These are phyloP conservation scores for Pangasianodon gigas DNA, from an alignment of 2,113 vertebrate species.

Conservation along the genomic window DNA sequence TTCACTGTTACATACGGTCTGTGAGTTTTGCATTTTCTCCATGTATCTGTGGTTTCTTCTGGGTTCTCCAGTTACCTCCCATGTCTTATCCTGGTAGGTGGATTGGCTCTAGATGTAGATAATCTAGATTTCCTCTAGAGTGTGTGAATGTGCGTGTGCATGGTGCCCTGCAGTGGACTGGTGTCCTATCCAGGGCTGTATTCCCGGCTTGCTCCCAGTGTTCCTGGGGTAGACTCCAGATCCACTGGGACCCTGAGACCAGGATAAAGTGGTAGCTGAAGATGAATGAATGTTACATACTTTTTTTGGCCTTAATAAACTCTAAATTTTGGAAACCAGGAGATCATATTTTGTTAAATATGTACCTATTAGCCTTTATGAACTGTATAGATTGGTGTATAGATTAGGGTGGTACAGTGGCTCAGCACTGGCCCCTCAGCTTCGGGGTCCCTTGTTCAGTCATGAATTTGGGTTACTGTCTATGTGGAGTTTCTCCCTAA, in stretches of 20 bases:
- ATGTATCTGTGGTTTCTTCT: background rate
- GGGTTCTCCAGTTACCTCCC: background rate
- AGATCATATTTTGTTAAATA: background rate
- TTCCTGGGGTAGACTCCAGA: background rate
- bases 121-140: background rate
- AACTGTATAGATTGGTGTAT: background rate
- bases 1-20: background rate
- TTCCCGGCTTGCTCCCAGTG: background rate
- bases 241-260: background rate
- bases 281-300: background rate
- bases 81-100: background rate
- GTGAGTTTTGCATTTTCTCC: background rate
- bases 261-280: background rate
- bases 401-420: background rate
- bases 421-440: background rate
- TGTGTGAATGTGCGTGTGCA: background rate
- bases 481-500: background rate
- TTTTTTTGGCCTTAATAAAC: background rate
- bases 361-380: background rate
- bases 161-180: background rate
- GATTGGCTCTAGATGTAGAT: background rate
- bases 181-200: background rate
- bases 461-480: background rate
- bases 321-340: background rate
- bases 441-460: background rate